Conservation (phyloP, 1,140 invertebrate genomes). For the Cydia amplana region DNA sequence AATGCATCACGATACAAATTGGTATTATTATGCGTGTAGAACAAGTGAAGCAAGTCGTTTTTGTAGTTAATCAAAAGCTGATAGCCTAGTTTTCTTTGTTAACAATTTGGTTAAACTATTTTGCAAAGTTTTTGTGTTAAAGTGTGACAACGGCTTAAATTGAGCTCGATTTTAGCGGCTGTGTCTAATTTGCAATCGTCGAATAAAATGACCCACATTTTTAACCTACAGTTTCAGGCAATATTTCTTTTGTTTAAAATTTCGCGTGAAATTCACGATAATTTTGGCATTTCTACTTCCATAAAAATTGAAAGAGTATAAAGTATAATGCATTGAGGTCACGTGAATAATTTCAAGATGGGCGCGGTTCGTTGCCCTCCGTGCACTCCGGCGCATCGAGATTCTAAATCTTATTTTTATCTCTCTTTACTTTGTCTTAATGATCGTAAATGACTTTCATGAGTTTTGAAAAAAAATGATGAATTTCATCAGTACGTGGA, state of each 20-base stretch:
- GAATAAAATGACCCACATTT: background rate
- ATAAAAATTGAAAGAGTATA: slow-evolving; percentile 13
- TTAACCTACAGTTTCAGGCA: background rate
- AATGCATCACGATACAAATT: background rate
- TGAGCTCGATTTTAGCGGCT: background rate
- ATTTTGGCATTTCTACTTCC: background rate
- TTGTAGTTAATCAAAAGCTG: background rate
- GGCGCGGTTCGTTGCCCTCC: slow-evolving; percentile 42
- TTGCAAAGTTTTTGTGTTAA: background rate
- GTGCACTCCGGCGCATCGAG: slow-evolving; percentile 38
- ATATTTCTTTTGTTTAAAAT: background rate
- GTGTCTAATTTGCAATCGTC: background rate
- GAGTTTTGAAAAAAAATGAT: background rate
- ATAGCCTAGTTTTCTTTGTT: background rate
- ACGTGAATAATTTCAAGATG: slow-evolving; percentile 46
- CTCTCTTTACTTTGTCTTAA: slow-evolving; percentile 26
- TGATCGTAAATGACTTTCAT: slow-evolving; percentile 25
- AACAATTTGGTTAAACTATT: background rate
- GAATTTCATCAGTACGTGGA: slow-evolving; percentile 4
- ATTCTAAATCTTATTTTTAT: slow-evolving; percentile 32
- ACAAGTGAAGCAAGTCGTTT: background rate
- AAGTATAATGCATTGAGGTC: slow-evolving; percentile 39
- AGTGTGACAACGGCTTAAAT: background rate
- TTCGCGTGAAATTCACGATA: background rate
- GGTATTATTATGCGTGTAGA: background rate